phyloP scores from a whole-genome alignment of 2,113 vertebrate genomes.

The Rousettus leschenaultii region DNA sequence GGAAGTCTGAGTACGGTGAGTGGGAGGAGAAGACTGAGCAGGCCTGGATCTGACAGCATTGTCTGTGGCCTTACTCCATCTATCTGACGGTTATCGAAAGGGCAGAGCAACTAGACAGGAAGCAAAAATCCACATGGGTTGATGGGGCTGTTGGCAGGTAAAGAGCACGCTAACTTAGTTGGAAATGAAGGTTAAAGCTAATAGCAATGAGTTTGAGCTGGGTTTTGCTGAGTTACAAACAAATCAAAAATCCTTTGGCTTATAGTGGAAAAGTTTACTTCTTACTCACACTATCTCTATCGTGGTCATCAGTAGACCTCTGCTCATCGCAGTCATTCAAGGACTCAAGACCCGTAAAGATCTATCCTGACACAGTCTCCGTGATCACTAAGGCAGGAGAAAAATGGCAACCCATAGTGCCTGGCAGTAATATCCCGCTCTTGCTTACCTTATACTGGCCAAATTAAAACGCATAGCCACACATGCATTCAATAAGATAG shows the following conservation, averaged over 20 bases:
- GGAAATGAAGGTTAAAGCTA: background rate
- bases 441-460: background rate
- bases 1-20: background rate
- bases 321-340: background rate
- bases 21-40: background rate
- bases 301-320: background rate
- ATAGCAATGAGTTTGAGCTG: background rate
- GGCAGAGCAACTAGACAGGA: background rate
- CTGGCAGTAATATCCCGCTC: background rate
- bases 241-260: background rate
- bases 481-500: background rate
- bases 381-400: background rate
- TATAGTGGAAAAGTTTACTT: background rate
- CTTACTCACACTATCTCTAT: background rate
- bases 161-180: background rate
- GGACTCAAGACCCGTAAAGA: too few relatives aligned
- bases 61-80: accelerated
- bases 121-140: background rate
- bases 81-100: too few relatives aligned
- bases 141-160: background rate
- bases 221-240: background rate
- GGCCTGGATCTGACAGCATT: background rate
- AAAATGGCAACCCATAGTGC: background rate
- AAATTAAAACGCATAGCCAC: background rate
- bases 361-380: background rate